Percentiles rank a stretch among this genome's conserved stretches.
Evolutionary conservation across 37 sponge, comb jelly and placozoan genomes (phyloP).

Genomic region (Beroe ovata): DNA sequence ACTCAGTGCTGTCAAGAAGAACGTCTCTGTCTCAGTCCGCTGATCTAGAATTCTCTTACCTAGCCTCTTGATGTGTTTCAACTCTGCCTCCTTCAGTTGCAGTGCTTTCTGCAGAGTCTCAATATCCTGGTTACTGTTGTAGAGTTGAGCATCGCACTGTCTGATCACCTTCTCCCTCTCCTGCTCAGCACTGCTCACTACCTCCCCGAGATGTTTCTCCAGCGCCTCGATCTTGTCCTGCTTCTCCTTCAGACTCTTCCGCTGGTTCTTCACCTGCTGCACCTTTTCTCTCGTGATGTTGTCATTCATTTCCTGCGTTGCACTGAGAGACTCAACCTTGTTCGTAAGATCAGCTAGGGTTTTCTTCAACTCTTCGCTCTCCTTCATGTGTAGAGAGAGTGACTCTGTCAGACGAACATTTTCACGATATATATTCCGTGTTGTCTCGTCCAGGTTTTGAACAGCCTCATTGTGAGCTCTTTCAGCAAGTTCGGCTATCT

Average conservation of each 20-base stretch:
- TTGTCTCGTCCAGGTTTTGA: conserved; percentile 84
- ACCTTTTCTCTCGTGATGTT: conserved; percentile 68
- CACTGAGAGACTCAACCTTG: conserved; percentile 47
- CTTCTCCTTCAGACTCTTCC: conserved; percentile 54
- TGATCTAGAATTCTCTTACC: conserved; percentile 81
- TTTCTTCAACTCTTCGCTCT: conserved; percentile 75
- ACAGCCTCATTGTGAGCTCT: conserved; percentile 91
- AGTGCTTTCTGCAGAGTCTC: conserved; percentile 49
- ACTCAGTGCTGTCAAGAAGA: conserved; percentile 85
- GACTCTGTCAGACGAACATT: conserved; percentile 85
- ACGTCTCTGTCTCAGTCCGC: conserved; percentile 85
- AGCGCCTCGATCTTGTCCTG: conserved; percentile 60
- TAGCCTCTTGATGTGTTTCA: conserved; percentile 77
- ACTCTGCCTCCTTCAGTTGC: conserved; percentile 72
- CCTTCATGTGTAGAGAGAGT: conserved; percentile 78
- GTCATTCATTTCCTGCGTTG: conserved; percentile 57
- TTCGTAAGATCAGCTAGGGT: conserved; percentile 20
- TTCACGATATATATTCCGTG: conserved; percentile 81
- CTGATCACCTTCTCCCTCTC: conserved; percentile 52
- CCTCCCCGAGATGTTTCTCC: background rate
- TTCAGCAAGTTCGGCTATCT: conserved; percentile 85
- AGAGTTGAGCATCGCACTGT: conserved; percentile 57
- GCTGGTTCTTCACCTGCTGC: conserved; percentile 64
- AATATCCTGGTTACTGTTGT: conserved; percentile 30
- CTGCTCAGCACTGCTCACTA: background rate